A percentile compares a stretch with the other conserved stretches of the same genome.
Conservation (phyloP, 1,140 invertebrate genomes). For the Drosophila varians region DNA sequence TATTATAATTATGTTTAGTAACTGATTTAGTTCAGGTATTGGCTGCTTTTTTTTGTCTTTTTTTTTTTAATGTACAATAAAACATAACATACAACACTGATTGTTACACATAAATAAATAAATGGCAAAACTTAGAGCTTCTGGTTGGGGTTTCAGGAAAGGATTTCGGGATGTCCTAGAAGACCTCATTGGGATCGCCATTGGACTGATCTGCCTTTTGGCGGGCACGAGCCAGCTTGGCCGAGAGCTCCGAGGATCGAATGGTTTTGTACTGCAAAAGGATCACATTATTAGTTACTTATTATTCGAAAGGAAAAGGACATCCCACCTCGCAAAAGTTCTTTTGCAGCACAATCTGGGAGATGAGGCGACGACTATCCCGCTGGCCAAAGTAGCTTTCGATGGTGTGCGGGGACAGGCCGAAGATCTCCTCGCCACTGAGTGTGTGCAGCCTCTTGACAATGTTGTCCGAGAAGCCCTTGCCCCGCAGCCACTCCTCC, state of each 20-base stretch:
- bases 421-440: conserved; percentile 89
- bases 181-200: conserved; percentile 62
- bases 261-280: conserved; percentile 87
- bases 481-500: conserved; percentile 89
- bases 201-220: conserved; percentile 85
- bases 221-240: conserved; percentile 87
- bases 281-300: background rate
- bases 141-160: too few species aligned
- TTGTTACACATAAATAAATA: conserved; percentile 62
- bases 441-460: conserved; percentile 87
- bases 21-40: background rate
- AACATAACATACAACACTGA: conserved; percentile 3
- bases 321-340: conserved; percentile 88
- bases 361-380: conserved; percentile 90
- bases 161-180: conserved; percentile 44
- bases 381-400: conserved; percentile 88
- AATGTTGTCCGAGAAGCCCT: conserved; percentile 89
- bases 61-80: background rate
- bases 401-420: conserved; percentile 86
- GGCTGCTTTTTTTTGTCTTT: conserved; percentile 3
- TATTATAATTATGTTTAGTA: background rate
- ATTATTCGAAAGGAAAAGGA: background rate
- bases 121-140: conserved; percentile 27
- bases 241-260: conserved; percentile 87
- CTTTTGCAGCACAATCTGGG: conserved; percentile 90